phyloP scores from a whole-genome alignment of 2,797 vertebrate genomes.

The Argentina silus region DNA sequence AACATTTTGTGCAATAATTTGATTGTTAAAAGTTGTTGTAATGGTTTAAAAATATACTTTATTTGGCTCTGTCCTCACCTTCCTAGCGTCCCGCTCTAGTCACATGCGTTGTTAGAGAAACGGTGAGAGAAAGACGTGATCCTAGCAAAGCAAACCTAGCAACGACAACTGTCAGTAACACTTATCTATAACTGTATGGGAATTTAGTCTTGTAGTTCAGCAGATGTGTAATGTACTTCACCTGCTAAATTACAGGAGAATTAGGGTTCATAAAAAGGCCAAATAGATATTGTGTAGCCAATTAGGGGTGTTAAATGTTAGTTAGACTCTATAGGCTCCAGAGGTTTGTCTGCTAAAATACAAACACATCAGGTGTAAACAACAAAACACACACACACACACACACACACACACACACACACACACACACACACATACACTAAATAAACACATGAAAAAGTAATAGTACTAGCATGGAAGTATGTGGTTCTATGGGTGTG shows the following conservation, averaged over 20 bases:
- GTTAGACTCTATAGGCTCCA: constrained; percentile 1
- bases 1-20: too few species aligned
- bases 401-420: constrained; percentile 16
- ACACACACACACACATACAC: constrained; percentile 28
- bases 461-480: not conserved
- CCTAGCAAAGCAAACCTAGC: too few species aligned
- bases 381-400: constrained; percentile 27
- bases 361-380: constrained; percentile 31
- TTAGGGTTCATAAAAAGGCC: not conserved
- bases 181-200: too few species aligned
- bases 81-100: too few species aligned
- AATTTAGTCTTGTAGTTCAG: not conserved
- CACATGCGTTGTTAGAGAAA: too few species aligned
- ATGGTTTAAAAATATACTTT: too few species aligned
- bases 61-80: too few species aligned
- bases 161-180: too few species aligned
- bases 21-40: too few species aligned
- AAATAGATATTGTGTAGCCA: constrained; percentile 1
- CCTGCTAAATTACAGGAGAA: not conserved
- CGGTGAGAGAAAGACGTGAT: too few species aligned
- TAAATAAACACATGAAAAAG: constrained; percentile 18
- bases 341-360: not conserved
- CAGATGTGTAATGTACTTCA: not conserved
- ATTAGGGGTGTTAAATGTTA: not conserved
- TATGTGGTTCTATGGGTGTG: not conserved